These are phyloP conservation scores for Cheilosia scutellata DNA, from an alignment of 2,888 invertebrate species.

Conservation along the genomic window DNA sequence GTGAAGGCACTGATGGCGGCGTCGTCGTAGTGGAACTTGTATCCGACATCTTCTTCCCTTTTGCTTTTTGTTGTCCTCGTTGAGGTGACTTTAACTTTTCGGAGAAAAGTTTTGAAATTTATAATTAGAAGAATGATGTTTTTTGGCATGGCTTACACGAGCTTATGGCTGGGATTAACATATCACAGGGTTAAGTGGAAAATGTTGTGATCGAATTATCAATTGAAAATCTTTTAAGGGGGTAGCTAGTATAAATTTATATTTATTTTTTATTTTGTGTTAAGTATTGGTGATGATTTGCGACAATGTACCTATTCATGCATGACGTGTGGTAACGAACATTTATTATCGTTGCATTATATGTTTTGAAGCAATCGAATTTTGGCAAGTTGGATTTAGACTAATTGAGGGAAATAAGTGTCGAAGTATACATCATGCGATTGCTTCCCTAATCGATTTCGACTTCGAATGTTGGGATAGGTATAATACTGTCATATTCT, in stretches of 20 bases:
- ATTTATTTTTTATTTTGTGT: background rate
- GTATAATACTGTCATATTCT: background rate
- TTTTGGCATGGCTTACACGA: slow-evolving; percentile 57
- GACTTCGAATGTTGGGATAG: too few species aligned
- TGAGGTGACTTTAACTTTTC: slow-evolving; percentile 71
- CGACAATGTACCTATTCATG: background rate
- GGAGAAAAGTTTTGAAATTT: slow-evolving; percentile 64
- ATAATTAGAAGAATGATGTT: slow-evolving; percentile 70
- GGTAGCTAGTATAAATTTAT: background rate
- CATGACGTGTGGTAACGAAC: too few species aligned
- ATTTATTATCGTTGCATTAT: too few species aligned
- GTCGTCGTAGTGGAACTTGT: slow-evolving; percentile 63
- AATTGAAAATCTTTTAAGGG: slow-evolving; percentile 3
- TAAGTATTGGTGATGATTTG: background rate
- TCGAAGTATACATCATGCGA: too few species aligned
- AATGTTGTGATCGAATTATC: slow-evolving; percentile 41
- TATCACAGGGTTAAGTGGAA: slow-evolving; percentile 53
- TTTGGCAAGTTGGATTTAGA: too few species aligned
- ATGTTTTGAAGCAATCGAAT: too few species aligned
- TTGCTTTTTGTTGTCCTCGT: slow-evolving; percentile 50
- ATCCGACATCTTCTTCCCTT: slow-evolving; percentile 61
- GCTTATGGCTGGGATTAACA: slow-evolving; percentile 47
- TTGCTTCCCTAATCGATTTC: too few species aligned
- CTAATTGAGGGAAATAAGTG: too few species aligned
- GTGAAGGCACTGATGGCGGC: slow-evolving; percentile 59